A percentile compares a stretch with the other conserved stretches of the same genome.
Conservation (phyloP, 2,797 vertebrate species). For the Philypnodon macrostomus region DNA sequence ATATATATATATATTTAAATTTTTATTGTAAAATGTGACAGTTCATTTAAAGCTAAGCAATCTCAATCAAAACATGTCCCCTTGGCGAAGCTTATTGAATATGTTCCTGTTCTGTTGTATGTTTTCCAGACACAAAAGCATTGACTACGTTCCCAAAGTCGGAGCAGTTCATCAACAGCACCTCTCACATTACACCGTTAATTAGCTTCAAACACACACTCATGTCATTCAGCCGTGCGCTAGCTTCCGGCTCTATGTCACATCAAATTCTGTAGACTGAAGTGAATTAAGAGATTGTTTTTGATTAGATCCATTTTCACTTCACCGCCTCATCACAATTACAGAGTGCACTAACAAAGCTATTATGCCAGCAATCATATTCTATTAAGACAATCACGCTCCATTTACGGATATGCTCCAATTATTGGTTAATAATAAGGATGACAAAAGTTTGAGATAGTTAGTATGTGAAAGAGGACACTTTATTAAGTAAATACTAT, state of each 20-base stretch:
- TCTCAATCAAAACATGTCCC: no score
- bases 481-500: not conserved
- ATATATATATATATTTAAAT: no score
- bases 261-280: conserved; percentile 60
- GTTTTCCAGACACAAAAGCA: conserved; percentile 23
- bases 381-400: conserved; percentile 52
- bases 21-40: no score
- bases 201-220: conserved; percentile 60
- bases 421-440: conserved; percentile 46
- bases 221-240: conserved; percentile 42
- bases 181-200: conserved; percentile 61
- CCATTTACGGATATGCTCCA: conserved; percentile 46
- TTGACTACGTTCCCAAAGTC: conserved; percentile 38
- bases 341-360: conserved; percentile 55
- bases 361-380: conserved; percentile 54
- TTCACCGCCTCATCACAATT: conserved; percentile 60
- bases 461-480: not conserved
- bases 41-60: no score
- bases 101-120: conserved; percentile 17
- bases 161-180: conserved; percentile 49
- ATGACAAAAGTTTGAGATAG: conserved; percentile 14
- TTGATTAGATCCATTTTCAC: conserved; percentile 65
- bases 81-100: no score
- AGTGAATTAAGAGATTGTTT: conserved; percentile 65
- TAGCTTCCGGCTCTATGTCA: conserved; percentile 54